phyloP scores from a whole-genome alignment of 2,888 invertebrate genomes.

The Drosophila colorata region DNA sequence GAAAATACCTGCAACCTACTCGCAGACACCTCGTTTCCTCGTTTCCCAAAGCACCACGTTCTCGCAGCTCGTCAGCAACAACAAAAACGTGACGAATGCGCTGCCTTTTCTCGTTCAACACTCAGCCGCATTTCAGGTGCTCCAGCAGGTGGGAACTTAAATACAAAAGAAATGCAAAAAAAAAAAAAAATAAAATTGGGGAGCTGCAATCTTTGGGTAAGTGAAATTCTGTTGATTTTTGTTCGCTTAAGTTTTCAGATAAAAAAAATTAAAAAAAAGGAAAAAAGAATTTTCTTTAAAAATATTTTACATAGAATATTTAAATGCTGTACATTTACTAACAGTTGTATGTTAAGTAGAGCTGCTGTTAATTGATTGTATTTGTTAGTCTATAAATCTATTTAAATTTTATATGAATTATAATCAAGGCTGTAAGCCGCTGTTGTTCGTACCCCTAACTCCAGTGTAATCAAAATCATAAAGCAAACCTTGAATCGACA shows the following conservation, averaged over 20 bases:
- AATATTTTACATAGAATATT: background rate
- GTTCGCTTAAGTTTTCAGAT: background rate
- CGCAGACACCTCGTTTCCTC: no score
- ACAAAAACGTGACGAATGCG: constrained; percentile 75
- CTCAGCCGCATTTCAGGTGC: constrained; percentile 13
- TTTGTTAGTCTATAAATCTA: no score
- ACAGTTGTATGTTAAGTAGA: background rate
- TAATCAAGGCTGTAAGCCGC: no score
- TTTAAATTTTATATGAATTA: no score
- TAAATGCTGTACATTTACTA: background rate
- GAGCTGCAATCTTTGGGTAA: constrained; percentile 14
- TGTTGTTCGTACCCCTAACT: no score
- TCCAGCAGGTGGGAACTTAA: constrained; percentile 23
- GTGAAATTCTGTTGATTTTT: constrained; percentile 9
- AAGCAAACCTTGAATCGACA: no score
- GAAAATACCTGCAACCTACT: constrained; percentile 61
- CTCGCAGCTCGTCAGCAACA: constrained; percentile 14
- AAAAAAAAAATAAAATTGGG: background rate
- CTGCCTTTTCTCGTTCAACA: background rate
- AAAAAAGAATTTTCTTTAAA: background rate
- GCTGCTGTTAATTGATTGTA: background rate
- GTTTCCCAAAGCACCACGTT: constrained; percentile 10
- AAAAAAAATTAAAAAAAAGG: no score
- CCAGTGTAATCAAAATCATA: no score
- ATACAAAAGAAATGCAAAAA: background rate